Evolutionary conservation across 2,888 invertebrate genomes (phyloP), one percentile per base, ranked within the genome.

Genomic region (Lingula anatina): DNA sequence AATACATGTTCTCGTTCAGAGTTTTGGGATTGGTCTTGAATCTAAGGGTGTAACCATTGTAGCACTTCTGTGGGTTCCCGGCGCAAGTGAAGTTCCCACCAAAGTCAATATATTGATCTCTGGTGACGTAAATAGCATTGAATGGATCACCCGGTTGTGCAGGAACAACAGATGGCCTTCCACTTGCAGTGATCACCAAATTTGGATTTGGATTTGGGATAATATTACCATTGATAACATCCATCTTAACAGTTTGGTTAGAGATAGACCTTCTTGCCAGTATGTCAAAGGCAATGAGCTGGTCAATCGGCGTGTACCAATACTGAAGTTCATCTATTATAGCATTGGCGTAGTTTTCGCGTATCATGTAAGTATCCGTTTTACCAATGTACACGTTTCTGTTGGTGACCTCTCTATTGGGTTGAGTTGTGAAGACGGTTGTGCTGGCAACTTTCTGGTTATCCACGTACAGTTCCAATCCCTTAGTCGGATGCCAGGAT

Each of bases 261-360:
- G 45, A 45, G 38, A 44, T 15, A 20, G 51, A 48, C 62, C 64
- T 69, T 69, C 55, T 44, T 41, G 61, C 57, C 26, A 58, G 36
- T 21, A 49, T 53, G 9, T 64, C 64, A 5, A 55, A 55, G 1
- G 62, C 55, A 18, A 53, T 42, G 9, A 69, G 55, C 42, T 63
- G 53, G 15, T 71, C 68, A 5, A 65, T 54, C 42, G 65, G 63
- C 1, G 70, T 69, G 53, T 69, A 67, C 67, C 70, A 72, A 51
- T 64, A 66, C 53, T 71, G 66, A 4, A 75, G 50, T 39, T 75
- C 73, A 51, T 75, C 75, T n/a, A 70, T 61, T 36, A 59, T 48
- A 20, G 60, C 60, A 40, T 68, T 54, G 9, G 68, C 61, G 3
- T 65, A 64, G n/a, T 45, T 44, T 5, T 51, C 50, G 12, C 44